These are phyloP conservation scores for Propithecus coquereli DNA, from an alignment of 2,113 vertebrate species.

Conservation along the genomic window DNA sequence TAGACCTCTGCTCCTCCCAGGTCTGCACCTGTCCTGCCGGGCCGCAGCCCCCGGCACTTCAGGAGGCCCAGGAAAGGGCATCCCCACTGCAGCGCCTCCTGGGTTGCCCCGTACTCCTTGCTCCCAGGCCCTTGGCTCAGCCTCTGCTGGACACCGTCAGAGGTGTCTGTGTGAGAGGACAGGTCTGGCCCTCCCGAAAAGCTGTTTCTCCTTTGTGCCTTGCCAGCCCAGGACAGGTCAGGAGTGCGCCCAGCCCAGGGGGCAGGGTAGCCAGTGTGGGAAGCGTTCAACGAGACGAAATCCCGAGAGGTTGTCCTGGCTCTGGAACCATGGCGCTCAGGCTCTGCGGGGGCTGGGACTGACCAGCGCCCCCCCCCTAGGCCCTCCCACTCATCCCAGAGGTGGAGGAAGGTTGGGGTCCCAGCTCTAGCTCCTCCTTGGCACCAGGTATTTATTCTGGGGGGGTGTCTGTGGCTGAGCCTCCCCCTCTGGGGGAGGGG, in stretches of 20 bases:
- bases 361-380: fast-evolving
- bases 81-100: not conserved
- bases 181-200: not conserved
- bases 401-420: not conserved
- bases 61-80: not conserved
- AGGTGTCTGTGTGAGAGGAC: not conserved
- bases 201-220: not conserved
- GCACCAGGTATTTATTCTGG: not conserved
- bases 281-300: not conserved
- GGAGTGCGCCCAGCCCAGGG: no score
- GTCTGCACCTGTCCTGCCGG: not conserved
- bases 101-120: not conserved
- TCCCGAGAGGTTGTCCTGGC: not conserved
- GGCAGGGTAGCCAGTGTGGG: not conserved
- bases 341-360: not conserved
- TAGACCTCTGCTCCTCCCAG: not conserved
- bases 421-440: not conserved
- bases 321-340: not conserved
- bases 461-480: not conserved
- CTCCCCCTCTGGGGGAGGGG: not conserved
- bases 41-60: not conserved
- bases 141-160: not conserved
- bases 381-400: not conserved
- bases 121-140: not conserved
- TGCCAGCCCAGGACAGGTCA: no score